Evolutionary conservation across 2,888 invertebrate genomes (phyloP).

Genomic region (Aquatica leii): DNA sequence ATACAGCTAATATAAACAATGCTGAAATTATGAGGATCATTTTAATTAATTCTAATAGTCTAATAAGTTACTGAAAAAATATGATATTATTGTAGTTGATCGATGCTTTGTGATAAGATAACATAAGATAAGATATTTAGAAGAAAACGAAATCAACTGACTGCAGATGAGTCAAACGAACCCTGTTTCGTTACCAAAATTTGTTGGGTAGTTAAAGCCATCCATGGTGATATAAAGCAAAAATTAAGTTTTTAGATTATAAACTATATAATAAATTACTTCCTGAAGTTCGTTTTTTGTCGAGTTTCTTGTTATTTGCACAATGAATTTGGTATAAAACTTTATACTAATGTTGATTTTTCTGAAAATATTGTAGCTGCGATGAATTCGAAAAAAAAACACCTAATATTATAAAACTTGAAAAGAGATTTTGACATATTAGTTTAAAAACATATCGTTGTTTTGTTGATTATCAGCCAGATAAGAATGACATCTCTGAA

Average conservation of each 20-base stretch:
- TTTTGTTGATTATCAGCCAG: background rate
- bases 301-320: too few relatives aligned
- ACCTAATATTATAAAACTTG: background rate
- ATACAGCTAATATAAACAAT: conserved; percentile 1
- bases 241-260: too few relatives aligned
- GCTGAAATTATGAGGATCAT: background rate
- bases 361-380: background rate
- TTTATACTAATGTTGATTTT: background rate
- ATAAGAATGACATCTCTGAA: background rate
- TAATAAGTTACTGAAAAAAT: too few relatives aligned
- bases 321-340: background rate
- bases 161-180: background rate
- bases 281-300: too few relatives aligned
- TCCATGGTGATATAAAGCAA: background rate
- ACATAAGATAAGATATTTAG: too few relatives aligned
- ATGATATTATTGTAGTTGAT: background rate
- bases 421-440: background rate
- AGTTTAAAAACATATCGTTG: too few relatives aligned
- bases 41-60: too few relatives aligned
- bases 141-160: too few relatives aligned
- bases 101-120: too few relatives aligned
- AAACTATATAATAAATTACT: too few relatives aligned
- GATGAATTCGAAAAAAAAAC: background rate
- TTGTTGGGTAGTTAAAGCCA: too few relatives aligned
- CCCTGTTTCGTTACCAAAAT: background rate